Evolutionary conservation across 2,888 invertebrate genomes (phyloP).

Genomic region (Morpho achilles): DNA sequence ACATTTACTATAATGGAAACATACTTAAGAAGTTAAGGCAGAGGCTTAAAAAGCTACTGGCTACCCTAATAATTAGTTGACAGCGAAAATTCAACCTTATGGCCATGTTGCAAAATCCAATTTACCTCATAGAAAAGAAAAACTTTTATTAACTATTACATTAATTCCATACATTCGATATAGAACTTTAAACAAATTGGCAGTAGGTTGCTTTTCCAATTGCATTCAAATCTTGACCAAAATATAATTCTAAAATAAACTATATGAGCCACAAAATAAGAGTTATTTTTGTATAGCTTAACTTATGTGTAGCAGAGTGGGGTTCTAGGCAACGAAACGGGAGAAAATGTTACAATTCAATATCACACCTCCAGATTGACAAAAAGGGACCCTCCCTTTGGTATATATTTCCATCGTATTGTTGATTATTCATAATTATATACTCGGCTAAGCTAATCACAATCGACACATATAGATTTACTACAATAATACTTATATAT

Average conservation of each 20-base stretch:
- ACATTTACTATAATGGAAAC: conserved; percentile 47
- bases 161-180: conserved; percentile 9
- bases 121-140: conserved; percentile 23
- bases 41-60: conserved; percentile 50
- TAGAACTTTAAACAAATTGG: background rate
- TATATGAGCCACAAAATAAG: background rate
- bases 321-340: conserved; percentile 10
- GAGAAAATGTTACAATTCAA: conserved; percentile 23
- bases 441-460: no score
- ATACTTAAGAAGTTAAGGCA: conserved; percentile 33
- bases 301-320: conserved; percentile 17
- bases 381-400: conserved; percentile 1
- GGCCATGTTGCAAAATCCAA: conserved; percentile 11
- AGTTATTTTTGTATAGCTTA: background rate
- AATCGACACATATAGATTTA: no score
- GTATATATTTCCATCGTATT: no score
- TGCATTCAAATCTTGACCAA: background rate
- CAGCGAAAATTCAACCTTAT: conserved; percentile 38
- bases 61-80: conserved; percentile 46
- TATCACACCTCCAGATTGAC: conserved; percentile 14
- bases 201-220: conserved; percentile 6
- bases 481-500: no score
- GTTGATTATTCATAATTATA: no score
- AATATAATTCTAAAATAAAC: conserved; percentile 8
- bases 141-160: conserved; percentile 41